Conservation (phyloP, 92 coral and sea anemone genomes). For the Palythoa heliodiscus region DNA sequence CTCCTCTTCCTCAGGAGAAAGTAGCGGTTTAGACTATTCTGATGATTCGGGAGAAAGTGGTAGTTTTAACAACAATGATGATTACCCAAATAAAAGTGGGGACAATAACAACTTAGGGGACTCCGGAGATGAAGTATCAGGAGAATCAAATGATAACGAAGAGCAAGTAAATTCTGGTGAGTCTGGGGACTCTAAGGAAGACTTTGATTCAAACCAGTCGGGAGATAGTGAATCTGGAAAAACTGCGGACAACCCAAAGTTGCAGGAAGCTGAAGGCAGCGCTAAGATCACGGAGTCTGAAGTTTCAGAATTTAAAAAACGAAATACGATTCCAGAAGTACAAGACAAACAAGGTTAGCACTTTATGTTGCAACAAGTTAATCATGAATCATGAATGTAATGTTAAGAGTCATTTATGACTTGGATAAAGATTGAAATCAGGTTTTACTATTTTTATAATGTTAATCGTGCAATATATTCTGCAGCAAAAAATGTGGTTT, state of each 20-base stretch:
- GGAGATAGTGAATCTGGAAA: background rate
- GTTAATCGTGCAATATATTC: no score
- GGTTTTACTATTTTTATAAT: no score
- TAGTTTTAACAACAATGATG: background rate
- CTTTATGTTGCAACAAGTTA: background rate
- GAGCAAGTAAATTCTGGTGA: background rate
- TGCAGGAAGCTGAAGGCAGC: constrained; percentile 2
- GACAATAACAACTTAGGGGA: constrained; percentile 6
- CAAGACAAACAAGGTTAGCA: constrained; percentile 33
- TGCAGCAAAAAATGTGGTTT: no score
- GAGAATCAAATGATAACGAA: background rate
- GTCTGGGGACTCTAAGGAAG: background rate
- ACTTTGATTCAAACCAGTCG: background rate
- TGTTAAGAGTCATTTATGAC: no score
- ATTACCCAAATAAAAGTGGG: background rate
- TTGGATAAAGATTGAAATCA: no score
- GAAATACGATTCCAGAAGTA: constrained; percentile 57
- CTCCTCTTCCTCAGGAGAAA: background rate
- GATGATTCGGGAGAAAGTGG: background rate
- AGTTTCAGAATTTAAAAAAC: constrained; percentile 52
- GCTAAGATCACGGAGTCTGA: constrained; percentile 38
- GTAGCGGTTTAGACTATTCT: background rate
- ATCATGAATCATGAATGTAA: background rate
- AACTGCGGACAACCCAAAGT: background rate
- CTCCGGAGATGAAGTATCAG: background rate